A percentile compares a stretch with the other conserved stretches of the same genome.
These are phyloP conservation scores for Acromyrmex charruanus DNA, from an alignment of 1,140 invertebrate species.

Conservation along the genomic window DNA sequence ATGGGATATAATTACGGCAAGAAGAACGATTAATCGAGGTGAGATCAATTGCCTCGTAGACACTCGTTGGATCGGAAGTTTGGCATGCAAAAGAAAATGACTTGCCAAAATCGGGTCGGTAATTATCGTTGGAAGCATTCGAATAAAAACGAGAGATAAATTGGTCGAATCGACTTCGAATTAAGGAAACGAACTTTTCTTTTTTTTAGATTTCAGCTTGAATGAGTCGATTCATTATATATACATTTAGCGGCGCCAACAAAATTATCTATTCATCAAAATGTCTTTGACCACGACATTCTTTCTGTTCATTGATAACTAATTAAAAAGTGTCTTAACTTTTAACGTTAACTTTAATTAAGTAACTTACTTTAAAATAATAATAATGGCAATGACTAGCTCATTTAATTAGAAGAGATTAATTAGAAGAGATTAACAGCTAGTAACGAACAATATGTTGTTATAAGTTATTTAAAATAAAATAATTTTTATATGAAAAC, in stretches of 20 bases:
- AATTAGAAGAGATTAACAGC: too few species aligned
- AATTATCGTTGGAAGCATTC: slow-evolving; percentile 26
- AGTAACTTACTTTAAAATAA: neutral
- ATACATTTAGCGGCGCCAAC: neutral
- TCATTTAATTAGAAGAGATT: too few species aligned
- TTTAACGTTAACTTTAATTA: neutral
- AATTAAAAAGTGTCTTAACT: slow-evolving; percentile 16
- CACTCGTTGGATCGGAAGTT: slow-evolving; percentile 30
- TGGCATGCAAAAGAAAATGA: slow-evolving; percentile 2
- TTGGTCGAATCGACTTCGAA: slow-evolving; percentile 31
- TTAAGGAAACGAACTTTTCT: slow-evolving; percentile 1
- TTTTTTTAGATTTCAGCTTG: slow-evolving; percentile 35
- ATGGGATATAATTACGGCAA: slow-evolving; percentile 55
- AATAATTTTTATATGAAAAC: too few species aligned
- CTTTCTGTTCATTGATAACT: neutral
- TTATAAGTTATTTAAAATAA: too few species aligned
- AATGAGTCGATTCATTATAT: slow-evolving; percentile 31
- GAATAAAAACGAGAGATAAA: slow-evolving; percentile 32
- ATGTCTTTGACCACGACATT: neutral
- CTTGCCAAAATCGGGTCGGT: slow-evolving; percentile 4
- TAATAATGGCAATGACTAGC: too few species aligned
- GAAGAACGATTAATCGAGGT: slow-evolving; percentile 69
- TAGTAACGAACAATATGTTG: too few species aligned
- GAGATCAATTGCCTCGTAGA: slow-evolving; percentile 24
- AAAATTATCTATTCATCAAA: slow-evolving; percentile 43